These are phyloP conservation scores for Macrotrachela quadricornifera DNA, from an alignment of 1,140 invertebrate species.

Conservation along the genomic window DNA sequence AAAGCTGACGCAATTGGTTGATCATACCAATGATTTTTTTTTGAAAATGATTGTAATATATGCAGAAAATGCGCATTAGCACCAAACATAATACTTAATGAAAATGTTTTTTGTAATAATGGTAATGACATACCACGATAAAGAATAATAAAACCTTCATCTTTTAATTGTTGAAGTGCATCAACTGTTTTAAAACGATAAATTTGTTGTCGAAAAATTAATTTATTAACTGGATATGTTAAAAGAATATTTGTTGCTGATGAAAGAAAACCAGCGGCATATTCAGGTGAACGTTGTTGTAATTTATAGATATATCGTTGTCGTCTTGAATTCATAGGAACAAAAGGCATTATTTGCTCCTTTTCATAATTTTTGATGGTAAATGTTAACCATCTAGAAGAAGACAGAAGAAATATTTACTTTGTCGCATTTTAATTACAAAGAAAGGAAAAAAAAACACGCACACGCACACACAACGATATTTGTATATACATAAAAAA, in stretches of 20 bases:
- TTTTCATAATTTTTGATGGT: too few relatives aligned
- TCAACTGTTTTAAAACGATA: slow-evolving; percentile 24
- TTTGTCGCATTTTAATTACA: too few relatives aligned
- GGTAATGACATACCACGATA: slow-evolving; percentile 86
- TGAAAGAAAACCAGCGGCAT: slow-evolving; percentile 74
- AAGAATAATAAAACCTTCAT: slow-evolving; percentile 58
- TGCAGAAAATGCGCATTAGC: slow-evolving; percentile 61
- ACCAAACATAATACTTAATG: slow-evolving; percentile 84
- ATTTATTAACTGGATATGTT: slow-evolving; percentile 85
- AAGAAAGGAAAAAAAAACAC: too few relatives aligned
- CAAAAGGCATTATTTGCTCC: too few relatives aligned
- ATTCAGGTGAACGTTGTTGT: slow-evolving; percentile 37
- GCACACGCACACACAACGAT: too few relatives aligned
- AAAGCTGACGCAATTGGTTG: slow-evolving; percentile 41
- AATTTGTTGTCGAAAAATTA: slow-evolving; percentile 83
- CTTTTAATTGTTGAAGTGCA: slow-evolving; percentile 38
- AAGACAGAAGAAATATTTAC: too few relatives aligned
- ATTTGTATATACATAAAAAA: too few relatives aligned
- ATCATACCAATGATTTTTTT: background rate
- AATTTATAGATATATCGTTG: too few relatives aligned
- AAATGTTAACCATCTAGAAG: too few relatives aligned
- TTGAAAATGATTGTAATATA: slow-evolving; percentile 32
- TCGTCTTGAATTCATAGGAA: too few relatives aligned
- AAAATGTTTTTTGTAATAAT: slow-evolving; percentile 70
- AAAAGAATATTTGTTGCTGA: slow-evolving; percentile 74